Base-by-base conservation (phyloP, 2,888 invertebrate species). In the Drosophila longiperda region DNA sequence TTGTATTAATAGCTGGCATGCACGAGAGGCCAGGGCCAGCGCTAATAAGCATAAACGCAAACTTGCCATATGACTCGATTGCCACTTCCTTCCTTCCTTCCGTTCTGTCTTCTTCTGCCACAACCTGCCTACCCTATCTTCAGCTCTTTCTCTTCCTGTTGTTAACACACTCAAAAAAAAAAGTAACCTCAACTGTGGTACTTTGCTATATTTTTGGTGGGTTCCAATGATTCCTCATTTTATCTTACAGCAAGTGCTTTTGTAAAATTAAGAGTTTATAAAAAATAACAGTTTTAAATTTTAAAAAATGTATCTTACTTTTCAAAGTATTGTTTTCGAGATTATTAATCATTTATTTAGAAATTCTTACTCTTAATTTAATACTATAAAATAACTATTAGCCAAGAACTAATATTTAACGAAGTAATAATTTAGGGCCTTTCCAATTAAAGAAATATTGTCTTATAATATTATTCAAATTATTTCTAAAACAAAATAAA, bases 31-130 rank as follows among this genome's bases (percentile, higher is more conserved):
- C 69, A 76, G 49, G 74, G 73, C 73, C 69, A 76, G 52, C 79
- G 82, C 88, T 85, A 85, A 85, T 85, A 85, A 85, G 85, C 85
- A 86, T 85, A 85, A 85, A 88, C 85, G 88, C 75, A 86, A 86
- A 74, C 70, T 79, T 74, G 77, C 80, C 75, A 75, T 78, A 69
- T 79, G 75, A 82, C 82, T 70, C 75, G 80, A 75, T 78, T 81
- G 78, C 61, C 69, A 64, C 66, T 72, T 82, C 66, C 83, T 78
- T 77, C 68, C 73, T 66, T 58, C 29, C 33, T 40, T 20, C n/a
- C 29, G 26, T 26, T 26, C 12, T 23, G 7, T 7, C 23, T 45
- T 12, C 17, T n/a, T 33, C 15, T 11, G 11, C 23, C 26, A 17
- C 36, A 2, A 34, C 11, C 11, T 65, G 55, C 11, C 12, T 20